phyloP scores from a whole-genome alignment of 1,140 invertebrate species.

The Drosophila leontia region DNA sequence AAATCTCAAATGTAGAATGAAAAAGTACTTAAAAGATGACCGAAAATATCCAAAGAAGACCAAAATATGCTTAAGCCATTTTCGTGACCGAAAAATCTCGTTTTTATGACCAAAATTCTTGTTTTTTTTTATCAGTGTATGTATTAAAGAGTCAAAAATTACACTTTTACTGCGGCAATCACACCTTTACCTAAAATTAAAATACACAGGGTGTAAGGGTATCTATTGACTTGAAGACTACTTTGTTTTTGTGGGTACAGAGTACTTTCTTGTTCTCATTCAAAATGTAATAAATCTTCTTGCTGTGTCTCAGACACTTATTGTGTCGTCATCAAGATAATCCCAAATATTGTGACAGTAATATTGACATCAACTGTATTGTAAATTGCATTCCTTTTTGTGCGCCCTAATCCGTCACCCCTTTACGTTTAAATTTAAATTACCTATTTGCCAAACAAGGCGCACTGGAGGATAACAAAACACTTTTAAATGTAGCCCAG shows the following conservation, averaged over 20 bases:
- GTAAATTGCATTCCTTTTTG: slow-evolving; percentile 36
- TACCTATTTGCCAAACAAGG: slow-evolving; percentile 75
- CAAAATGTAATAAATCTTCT: not conserved
- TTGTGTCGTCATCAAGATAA: slow-evolving; percentile 34
- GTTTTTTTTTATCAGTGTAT: too few relatives aligned
- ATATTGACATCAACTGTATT: slow-evolving; percentile 48
- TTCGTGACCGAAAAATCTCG: too few relatives aligned
- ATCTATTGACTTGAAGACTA: not conserved
- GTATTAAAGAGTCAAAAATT: not conserved
- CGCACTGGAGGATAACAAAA: slow-evolving; percentile 74
- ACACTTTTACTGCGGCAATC: not conserved
- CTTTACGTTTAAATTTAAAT: slow-evolving; percentile 65
- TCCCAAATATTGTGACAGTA: slow-evolving; percentile 73
- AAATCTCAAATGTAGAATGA: too few relatives aligned
- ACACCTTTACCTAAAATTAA: not conserved
- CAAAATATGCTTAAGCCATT: too few relatives aligned
- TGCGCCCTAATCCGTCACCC: slow-evolving; percentile 55
- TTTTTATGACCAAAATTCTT: too few relatives aligned
- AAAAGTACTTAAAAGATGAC: too few relatives aligned
- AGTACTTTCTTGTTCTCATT: not conserved
- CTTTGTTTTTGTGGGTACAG: not conserved
- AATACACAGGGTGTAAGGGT: not conserved
- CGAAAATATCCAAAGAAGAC: too few relatives aligned
- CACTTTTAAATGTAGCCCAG: slow-evolving; percentile 74
- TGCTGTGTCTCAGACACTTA: slow-evolving; percentile 6